Percentiles rank a stretch among this genome's conserved stretches.
Conservation (phyloP, 2,888 invertebrate species). For the Habrosyne pyritoides region DNA sequence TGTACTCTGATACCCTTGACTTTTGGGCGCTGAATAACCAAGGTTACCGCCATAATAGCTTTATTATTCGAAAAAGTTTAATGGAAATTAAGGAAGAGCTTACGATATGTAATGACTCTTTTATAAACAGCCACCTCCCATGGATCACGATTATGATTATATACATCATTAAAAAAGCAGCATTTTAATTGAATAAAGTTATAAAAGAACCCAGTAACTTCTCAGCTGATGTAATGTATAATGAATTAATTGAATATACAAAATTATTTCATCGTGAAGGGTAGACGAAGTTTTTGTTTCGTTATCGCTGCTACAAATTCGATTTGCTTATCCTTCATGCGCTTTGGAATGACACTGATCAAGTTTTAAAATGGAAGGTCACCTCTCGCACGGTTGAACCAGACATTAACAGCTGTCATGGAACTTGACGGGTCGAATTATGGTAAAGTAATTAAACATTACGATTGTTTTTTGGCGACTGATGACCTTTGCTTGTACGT, state of each 20-base stretch:
- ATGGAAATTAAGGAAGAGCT: constrained; percentile 53
- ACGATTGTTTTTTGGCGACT: constrained; percentile 49
- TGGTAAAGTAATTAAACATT: constrained; percentile 55
- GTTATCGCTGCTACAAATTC: background rate
- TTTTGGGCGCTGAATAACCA: constrained; percentile 53
- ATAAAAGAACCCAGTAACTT: background rate
- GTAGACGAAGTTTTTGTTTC: background rate
- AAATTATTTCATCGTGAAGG: background rate
- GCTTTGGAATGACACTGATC: constrained; percentile 19
- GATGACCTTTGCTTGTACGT: constrained; percentile 47
- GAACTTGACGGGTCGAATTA: constrained; percentile 58
- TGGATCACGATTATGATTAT: constrained; percentile 1
- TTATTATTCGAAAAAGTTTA: constrained; percentile 48
- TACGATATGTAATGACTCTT: constrained; percentile 30
- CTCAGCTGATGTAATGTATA: background rate
- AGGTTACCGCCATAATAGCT: constrained; percentile 55
- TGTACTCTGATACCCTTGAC: constrained; percentile 57
- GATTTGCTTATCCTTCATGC: background rate
- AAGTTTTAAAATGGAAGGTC: constrained; percentile 41
- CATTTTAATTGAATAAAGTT: background rate
- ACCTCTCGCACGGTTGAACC: constrained; percentile 36
- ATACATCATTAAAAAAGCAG: background rate
- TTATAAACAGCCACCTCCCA: constrained; percentile 1
- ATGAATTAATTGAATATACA: no score
- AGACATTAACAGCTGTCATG: constrained; percentile 42